Percentiles rank a stretch among this genome's conserved stretches.
Evolutionary conservation across 2,113 vertebrate genomes (phyloP).

Genomic region (Seriola rivoliana): DNA sequence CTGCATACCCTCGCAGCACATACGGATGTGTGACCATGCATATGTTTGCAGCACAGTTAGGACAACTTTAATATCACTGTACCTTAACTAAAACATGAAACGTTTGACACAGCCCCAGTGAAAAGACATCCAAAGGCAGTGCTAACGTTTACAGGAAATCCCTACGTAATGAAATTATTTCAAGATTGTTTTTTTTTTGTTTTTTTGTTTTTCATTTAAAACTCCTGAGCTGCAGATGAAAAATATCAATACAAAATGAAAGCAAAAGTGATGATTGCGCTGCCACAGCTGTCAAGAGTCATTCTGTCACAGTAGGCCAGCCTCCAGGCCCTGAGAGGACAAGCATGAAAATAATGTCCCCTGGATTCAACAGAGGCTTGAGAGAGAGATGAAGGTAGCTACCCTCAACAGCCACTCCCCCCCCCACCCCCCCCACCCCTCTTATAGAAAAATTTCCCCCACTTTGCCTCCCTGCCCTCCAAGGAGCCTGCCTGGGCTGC

Average conservation of each 20-base stretch:
- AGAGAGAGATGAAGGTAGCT: conserved; percentile 29
- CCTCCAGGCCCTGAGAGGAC: conserved; percentile 56
- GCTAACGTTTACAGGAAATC: conserved; percentile 6
- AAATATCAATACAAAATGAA: conserved; percentile 35
- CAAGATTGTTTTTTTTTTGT: neutral
- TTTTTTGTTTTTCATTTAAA: neutral
- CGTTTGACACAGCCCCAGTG: neutral
- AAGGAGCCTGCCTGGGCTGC: conserved; percentile 29
- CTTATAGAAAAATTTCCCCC: neutral
- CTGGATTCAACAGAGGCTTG: conserved; percentile 46
- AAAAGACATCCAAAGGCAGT: neutral
- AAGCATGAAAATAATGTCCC: conserved; percentile 71
- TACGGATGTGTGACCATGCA: conserved; percentile 54
- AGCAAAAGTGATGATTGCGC: conserved; percentile 52
- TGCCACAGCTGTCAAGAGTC: conserved; percentile 74
- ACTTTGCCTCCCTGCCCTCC: conserved; percentile 22
- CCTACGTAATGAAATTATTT: neutral
- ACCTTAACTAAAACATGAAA: conserved; percentile 7
- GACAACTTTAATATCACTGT: conserved; percentile 25
- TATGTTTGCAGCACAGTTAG: conserved; percentile 39
- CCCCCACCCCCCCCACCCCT: neutral
- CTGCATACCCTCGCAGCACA: conserved; percentile 21
- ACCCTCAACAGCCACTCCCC: neutral
- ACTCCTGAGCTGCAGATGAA: conserved; percentile 13
- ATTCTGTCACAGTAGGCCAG: conserved; percentile 68